Conservation (phyloP, 2,113 vertebrate genomes). For the Pelodiscus sinensis region DNA sequence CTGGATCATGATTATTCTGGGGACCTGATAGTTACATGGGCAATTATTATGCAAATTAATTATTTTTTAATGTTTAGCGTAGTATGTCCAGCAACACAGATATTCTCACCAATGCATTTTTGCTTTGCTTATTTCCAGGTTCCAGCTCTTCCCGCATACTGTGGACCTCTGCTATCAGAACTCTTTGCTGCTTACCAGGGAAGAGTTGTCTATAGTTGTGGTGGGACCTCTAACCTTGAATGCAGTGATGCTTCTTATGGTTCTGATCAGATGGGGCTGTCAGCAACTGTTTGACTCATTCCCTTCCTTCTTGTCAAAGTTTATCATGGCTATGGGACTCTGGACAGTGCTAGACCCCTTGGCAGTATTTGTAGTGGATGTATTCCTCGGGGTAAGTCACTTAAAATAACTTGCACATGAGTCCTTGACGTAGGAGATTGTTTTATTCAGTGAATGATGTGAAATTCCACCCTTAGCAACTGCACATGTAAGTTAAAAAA, state of each 20-base stretch:
- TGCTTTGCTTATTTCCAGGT: slow-evolving; percentile 76
- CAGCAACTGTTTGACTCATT: slow-evolving; percentile 91
- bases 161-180: slow-evolving; percentile 91
- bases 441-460: slow-evolving; percentile 79
- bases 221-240: slow-evolving; percentile 93
- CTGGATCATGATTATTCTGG: not conserved
- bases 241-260: slow-evolving; percentile 82
- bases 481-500: slow-evolving; percentile 62
- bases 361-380: slow-evolving; percentile 93
- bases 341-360: slow-evolving; percentile 96
- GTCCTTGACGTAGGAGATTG: slow-evolving; percentile 87
- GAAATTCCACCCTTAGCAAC: slow-evolving; percentile 64
- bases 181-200: slow-evolving; percentile 84
- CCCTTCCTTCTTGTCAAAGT: slow-evolving; percentile 95
- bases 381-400: slow-evolving; percentile 97
- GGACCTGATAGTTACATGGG: not conserved
- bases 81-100: not conserved
- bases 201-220: slow-evolving; percentile 89
- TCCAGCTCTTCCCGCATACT: slow-evolving; percentile 85
- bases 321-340: slow-evolving; percentile 93
- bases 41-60: fast-evolving
- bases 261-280: slow-evolving; percentile 97
- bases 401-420: slow-evolving; percentile 89
- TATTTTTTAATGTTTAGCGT: not conserved
- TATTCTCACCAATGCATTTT: not conserved